These are phyloP conservation scores for Ctenopoma kingsleyae DNA, from an alignment of 2,797 vertebrate genomes.

Conservation along the genomic window DNA sequence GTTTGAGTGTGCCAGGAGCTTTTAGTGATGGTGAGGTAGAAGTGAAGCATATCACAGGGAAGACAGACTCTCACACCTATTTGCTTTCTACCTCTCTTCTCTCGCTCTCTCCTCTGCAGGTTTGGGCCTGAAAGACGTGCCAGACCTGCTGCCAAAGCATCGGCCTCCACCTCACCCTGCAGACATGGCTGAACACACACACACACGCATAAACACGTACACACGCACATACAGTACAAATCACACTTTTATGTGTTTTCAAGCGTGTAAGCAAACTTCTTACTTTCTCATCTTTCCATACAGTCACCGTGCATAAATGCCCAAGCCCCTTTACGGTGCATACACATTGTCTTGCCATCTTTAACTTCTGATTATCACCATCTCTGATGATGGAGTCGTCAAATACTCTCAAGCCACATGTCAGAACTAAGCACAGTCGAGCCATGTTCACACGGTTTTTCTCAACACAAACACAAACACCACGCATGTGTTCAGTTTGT, in stretches of 20 bases:
- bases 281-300: constrained; percentile 22
- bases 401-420: constrained; percentile 20
- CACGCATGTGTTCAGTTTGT: constrained; percentile 34
- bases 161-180: constrained; percentile 87
- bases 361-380: background rate
- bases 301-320: background rate
- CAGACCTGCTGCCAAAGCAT: constrained; percentile 86
- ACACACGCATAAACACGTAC: constrained; percentile 15
- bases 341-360: constrained; percentile 23
- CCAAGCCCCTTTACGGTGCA: background rate
- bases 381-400: constrained; percentile 28
- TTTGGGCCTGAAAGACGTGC: constrained; percentile 87
- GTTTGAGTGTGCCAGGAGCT: constrained; percentile 32
- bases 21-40: constrained; percentile 45
- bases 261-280: constrained; percentile 9
- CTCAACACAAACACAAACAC: constrained; percentile 63
- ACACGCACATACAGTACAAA: background rate
- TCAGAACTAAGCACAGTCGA: constrained; percentile 40
- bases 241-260: constrained; percentile 21
- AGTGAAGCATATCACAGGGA: constrained; percentile 61
- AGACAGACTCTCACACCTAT: constrained; percentile 61
- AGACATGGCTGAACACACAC: constrained; percentile 81
- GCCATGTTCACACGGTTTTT: constrained; percentile 66
- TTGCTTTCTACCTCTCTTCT: constrained; percentile 56
- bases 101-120: constrained; percentile 74